phyloP scores from a whole-genome alignment of 2,888 invertebrate genomes.

The Patella depressa region DNA sequence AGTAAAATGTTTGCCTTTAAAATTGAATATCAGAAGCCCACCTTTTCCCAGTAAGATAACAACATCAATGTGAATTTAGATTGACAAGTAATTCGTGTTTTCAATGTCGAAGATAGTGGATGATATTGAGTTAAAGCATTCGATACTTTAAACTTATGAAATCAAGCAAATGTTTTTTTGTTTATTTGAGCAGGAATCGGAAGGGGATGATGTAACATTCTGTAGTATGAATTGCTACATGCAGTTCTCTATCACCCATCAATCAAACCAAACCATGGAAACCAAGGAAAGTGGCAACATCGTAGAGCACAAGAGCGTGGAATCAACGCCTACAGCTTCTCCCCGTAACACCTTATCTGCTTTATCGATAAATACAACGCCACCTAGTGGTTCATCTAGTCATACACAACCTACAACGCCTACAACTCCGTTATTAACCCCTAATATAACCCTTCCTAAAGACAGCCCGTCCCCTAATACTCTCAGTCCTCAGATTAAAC shows the following conservation, averaged over 20 bases:
- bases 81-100: no score
- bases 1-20: no score
- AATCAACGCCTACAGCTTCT: conserved; percentile 25
- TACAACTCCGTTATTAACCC: conserved; percentile 32
- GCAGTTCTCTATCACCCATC: conserved; percentile 82
- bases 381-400: conserved; percentile 27
- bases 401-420: conserved; percentile 38
- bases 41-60: no score
- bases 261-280: conserved; percentile 65
- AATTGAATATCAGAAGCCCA: no score
- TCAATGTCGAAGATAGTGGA: no score
- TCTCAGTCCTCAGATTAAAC: conserved; percentile 30
- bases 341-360: conserved; percentile 27
- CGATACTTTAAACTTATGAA: not conserved
- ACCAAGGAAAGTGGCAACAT: conserved; percentile 32
- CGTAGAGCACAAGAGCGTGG: conserved; percentile 38
- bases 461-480: conserved; percentile 25
- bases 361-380: conserved; percentile 33
- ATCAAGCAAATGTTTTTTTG: not conserved
- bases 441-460: conserved; percentile 14
- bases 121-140: no score
- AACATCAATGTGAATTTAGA: no score
- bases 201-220: conserved; percentile 76
- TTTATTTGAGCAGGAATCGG: conserved; percentile 53
- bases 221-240: conserved; percentile 91